A percentile compares a stretch with the other conserved stretches of the same genome.
phyloP scores from a whole-genome alignment of 2,113 vertebrate genomes.

The Cololabis saira region DNA sequence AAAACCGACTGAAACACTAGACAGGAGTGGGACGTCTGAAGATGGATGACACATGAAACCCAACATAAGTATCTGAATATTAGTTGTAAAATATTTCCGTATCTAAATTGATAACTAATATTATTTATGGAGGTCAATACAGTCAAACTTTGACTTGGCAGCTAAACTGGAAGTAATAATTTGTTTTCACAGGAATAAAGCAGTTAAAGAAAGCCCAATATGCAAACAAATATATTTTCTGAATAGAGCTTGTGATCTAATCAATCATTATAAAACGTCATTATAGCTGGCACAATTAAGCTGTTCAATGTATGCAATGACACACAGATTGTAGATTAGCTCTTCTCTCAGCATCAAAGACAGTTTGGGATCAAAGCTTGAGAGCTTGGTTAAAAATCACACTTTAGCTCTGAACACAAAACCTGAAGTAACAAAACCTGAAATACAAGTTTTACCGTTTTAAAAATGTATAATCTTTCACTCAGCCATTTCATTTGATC shows the following conservation, averaged over 20 bases:
- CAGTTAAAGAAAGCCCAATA: too few relatives aligned
- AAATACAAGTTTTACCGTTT: slow-evolving; percentile 8
- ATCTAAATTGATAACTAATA: neutral
- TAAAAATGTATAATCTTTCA: neutral
- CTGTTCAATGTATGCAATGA: too few relatives aligned
- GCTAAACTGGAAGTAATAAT: neutral
- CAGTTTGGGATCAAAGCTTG: too few relatives aligned
- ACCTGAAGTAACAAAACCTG: slow-evolving; percentile 4
- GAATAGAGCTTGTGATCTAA: too few relatives aligned
- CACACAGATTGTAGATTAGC: too few relatives aligned
- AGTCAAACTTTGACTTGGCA: neutral
- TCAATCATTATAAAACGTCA: too few relatives aligned
- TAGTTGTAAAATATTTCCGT: neutral
- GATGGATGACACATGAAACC: slow-evolving; percentile 33
- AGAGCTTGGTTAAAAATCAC: too few relatives aligned
- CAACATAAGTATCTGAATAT: neutral
- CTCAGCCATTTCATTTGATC: neutral
- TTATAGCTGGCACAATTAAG: too few relatives aligned
- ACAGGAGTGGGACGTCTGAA: slow-evolving; percentile 94
- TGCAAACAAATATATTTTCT: too few relatives aligned
- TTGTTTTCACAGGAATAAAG: neutral
- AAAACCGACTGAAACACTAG: slow-evolving; percentile 94
- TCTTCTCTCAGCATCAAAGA: too few relatives aligned
- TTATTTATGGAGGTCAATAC: neutral
- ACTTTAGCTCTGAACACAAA: neutral